Percentiles rank a stretch among this genome's conserved stretches.
Evolutionary conservation across 2,888 invertebrate genomes (phyloP).

Genomic region (Lasioglossum marginatum): DNA sequence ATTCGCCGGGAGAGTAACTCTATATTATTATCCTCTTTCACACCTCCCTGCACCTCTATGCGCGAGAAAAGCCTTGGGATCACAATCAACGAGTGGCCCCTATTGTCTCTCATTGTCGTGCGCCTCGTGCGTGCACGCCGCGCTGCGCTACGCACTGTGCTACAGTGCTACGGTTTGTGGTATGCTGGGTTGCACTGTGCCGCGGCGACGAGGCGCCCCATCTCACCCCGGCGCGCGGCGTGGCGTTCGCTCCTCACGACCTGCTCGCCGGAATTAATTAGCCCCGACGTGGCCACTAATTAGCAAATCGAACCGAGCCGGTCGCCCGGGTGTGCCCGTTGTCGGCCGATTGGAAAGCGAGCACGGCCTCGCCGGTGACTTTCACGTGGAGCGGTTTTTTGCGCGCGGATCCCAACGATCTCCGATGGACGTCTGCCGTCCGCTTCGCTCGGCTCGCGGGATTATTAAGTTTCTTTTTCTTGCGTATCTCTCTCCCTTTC

Average conservation of each 20-base stretch:
- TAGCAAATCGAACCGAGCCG: conserved; percentile 74
- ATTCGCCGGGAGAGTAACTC: conserved; percentile 80
- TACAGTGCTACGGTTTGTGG: neutral
- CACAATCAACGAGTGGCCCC: conserved; percentile 78
- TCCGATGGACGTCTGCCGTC: neutral
- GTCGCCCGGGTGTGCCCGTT: conserved; percentile 29
- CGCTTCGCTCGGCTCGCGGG: conserved; percentile 2
- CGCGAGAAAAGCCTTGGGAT: conserved; percentile 66
- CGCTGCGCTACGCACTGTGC: neutral
- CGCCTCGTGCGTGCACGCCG: conserved; percentile 30
- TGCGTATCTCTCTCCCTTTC: neutral
- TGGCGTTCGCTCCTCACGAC: conserved; percentile 5
- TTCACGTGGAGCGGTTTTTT: conserved; percentile 36
- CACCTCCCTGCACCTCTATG: conserved; percentile 82
- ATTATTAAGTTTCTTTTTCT: conserved; percentile 26
- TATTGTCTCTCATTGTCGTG: conserved; percentile 78
- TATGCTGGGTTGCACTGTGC: neutral
- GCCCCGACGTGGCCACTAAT: conserved; percentile 74
- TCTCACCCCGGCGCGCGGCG: neutral
- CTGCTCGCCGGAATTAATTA: conserved; percentile 72
- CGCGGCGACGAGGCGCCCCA: neutral
- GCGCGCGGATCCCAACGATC: neutral
- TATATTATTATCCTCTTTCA: conserved; percentile 85
- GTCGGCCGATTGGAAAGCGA: conserved; percentile 46
- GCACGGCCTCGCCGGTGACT: conserved; percentile 26